Conservation (phyloP, 2,113 vertebrate genomes). For the Sceloporus undulatus region DNA sequence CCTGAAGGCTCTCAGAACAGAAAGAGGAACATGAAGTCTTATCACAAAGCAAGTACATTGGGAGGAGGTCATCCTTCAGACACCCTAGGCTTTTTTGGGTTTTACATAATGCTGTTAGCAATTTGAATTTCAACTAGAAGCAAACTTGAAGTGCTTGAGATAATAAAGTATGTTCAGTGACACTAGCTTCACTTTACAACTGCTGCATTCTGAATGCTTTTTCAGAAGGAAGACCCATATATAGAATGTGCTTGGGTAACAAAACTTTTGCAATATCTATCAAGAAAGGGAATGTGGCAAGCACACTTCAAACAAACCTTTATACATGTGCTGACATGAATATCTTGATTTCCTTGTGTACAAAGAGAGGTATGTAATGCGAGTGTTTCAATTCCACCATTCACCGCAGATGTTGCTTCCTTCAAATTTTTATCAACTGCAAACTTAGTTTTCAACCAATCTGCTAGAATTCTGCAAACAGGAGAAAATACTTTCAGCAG, state of each 20-base stretch:
- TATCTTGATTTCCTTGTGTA: slow-evolving; percentile 55
- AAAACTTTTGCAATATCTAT: not conserved
- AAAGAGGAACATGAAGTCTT: not conserved
- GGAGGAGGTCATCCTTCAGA: not conserved
- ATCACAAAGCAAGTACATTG: not conserved
- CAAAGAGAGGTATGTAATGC: slow-evolving; percentile 74
- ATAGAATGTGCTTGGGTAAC: not conserved
- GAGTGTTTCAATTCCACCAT: slow-evolving; percentile 82
- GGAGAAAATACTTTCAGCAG: not conserved
- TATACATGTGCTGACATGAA: slow-evolving; percentile 82
- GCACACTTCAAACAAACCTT: slow-evolving; percentile 76
- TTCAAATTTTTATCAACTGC: slow-evolving; percentile 63
- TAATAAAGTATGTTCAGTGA: not conserved
- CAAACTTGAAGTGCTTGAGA: not conserved
- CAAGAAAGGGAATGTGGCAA: not conserved
- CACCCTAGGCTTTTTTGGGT: too few species aligned
- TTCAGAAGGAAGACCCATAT: not conserved
- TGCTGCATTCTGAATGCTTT: not conserved
- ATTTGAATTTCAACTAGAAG: not conserved
- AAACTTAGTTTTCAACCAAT: slow-evolving; percentile 93
- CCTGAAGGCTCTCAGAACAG: not conserved
- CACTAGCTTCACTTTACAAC: not conserved
- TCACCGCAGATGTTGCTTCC: slow-evolving; percentile 4
- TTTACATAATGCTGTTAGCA: not conserved
- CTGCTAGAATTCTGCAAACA: slow-evolving; percentile 82